Evolutionary conservation across 2,113 vertebrate genomes (phyloP).

Genomic region (Psilopsiagon aurifrons): DNA sequence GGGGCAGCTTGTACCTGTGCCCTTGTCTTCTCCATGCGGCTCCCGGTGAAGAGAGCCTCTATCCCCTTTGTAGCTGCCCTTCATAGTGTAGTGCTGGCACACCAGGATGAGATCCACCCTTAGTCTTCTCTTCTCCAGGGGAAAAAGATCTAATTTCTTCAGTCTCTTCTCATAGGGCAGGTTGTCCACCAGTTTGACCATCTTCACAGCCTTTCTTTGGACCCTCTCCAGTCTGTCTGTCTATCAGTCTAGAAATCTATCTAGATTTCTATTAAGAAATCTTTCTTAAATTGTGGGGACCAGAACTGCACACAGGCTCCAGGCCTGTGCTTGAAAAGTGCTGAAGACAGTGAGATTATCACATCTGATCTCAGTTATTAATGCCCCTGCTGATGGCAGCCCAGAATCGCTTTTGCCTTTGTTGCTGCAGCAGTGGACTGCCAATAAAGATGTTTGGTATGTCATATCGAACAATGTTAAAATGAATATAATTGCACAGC

Average conservation of each 20-base stretch:
- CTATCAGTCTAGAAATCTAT: not conserved
- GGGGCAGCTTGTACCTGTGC: not conserved
- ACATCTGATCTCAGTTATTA: not conserved
- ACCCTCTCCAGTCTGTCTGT: accelerated
- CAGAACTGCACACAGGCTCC: not conserved
- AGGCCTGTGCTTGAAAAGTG: accelerated
- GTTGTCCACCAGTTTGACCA: not conserved
- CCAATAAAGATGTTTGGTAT: not conserved
- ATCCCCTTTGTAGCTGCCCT: not conserved
- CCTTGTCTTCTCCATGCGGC: not conserved
- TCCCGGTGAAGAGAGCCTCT: not conserved
- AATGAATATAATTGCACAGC: not conserved
- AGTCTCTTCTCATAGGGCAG: not conserved
- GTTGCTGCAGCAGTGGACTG: accelerated
- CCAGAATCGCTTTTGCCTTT: not conserved
- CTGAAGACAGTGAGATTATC: not conserved
- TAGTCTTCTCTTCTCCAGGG: not conserved
- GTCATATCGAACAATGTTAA: not conserved
- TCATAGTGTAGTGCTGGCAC: not conserved
- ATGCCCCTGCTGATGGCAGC: not conserved
- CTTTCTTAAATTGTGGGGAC: not conserved
- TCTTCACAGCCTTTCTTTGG: not conserved
- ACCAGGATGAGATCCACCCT: not conserved
- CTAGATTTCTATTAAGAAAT: not conserved
- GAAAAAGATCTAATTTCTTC: not conserved